phyloP scores from a whole-genome alignment of 2,113 vertebrate genomes.

The Naja naja region DNA sequence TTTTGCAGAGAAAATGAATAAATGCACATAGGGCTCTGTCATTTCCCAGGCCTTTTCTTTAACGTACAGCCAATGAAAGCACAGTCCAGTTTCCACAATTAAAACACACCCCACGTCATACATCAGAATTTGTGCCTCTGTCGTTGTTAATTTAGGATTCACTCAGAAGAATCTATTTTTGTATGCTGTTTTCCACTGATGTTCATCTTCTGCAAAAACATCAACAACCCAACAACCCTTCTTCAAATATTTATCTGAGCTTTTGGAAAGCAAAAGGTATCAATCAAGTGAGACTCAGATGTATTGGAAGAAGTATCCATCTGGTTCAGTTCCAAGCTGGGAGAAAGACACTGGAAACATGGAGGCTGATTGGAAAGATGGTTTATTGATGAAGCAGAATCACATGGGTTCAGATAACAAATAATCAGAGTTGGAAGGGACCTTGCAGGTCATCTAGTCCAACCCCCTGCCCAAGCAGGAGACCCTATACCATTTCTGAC shows the following conservation, averaged over 20 bases:
- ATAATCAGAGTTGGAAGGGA: no score
- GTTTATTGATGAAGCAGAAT: no score
- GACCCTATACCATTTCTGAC: no score
- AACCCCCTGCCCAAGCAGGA: no score
- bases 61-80: not conserved
- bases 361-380: no score
- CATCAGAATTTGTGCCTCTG: not conserved
- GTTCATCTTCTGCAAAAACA: not conserved
- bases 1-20: not conserved
- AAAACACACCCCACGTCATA: not conserved
- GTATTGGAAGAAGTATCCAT: no score
- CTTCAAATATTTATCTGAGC: not conserved
- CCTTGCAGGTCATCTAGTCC: no score
- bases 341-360: no score
- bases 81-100: not conserved
- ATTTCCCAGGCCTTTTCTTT: not conserved
- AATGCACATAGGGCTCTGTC: not conserved
- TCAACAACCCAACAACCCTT: not conserved
- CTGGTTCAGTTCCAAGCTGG: no score
- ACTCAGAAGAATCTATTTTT: not conserved
- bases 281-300: not conserved
- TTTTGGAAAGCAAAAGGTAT: not conserved
- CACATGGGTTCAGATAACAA: no score
- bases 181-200: not conserved
- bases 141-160: not conserved